Evolutionary conservation across 2,113 vertebrate genomes (phyloP).

Genomic region (Salvelinus namaycush): DNA sequence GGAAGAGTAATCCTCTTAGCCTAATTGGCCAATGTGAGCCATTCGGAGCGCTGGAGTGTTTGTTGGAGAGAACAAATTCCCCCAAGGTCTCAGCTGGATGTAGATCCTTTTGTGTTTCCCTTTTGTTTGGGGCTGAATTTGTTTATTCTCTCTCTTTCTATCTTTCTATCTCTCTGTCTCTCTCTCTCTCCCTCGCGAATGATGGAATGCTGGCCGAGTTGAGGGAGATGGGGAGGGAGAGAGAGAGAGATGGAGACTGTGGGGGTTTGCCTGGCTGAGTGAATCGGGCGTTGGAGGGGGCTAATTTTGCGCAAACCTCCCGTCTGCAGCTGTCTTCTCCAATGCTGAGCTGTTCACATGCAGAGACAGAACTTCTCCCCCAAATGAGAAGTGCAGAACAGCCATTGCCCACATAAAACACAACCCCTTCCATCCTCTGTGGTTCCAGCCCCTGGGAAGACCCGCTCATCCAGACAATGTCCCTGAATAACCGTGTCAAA

Average conservation of each 20-base stretch:
- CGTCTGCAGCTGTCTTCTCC: constrained; percentile 37
- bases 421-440: too few relatives aligned
- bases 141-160: not conserved
- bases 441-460: too few relatives aligned
- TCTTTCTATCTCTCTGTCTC: not conserved
- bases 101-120: constrained; percentile 10
- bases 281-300: constrained; percentile 7
- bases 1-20: constrained; percentile 26
- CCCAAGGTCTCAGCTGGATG: constrained; percentile 20
- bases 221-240: too few relatives aligned
- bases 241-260: not conserved
- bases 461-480: too few relatives aligned
- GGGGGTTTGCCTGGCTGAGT: constrained; percentile 26
- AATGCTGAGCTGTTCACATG: constrained; percentile 27
- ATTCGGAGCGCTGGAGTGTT: constrained; percentile 14
- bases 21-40: constrained; percentile 34
- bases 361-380: constrained; percentile 20
- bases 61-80: constrained; percentile 18
- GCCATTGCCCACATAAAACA: not conserved
- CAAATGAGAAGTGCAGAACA: constrained; percentile 8
- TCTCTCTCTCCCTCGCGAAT: not conserved
- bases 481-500: too few relatives aligned
- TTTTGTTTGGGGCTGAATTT: not conserved
- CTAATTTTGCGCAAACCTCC: constrained; percentile 8
- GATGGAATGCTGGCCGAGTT: too few relatives aligned